Evolutionary conservation across 1,140 invertebrate genomes (phyloP).

Genomic region (Ceratina calcarata): DNA sequence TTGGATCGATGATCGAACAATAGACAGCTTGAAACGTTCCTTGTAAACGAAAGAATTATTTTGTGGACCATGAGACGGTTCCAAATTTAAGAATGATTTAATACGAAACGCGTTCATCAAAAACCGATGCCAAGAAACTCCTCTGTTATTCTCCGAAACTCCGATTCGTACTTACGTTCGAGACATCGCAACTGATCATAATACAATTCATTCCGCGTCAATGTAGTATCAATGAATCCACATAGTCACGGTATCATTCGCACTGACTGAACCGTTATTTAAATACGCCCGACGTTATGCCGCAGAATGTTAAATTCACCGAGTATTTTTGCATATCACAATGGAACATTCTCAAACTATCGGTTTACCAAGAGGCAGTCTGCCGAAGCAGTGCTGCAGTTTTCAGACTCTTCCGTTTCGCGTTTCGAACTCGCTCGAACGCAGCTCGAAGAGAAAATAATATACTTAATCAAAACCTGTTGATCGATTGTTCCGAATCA

Average conservation of each 20-base stretch:
- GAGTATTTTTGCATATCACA: too few relatives aligned
- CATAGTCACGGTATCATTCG: not conserved
- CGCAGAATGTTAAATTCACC: too few relatives aligned
- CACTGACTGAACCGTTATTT: not conserved
- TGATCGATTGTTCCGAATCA: not conserved
- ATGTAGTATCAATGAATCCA: not conserved
- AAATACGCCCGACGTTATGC: not conserved
- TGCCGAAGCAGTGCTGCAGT: not conserved
- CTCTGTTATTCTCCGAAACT: not conserved
- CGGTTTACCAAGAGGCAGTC: too few relatives aligned
- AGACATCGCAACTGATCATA: not conserved
- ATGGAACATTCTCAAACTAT: too few relatives aligned
- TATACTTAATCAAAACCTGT: not conserved
- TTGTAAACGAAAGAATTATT: too few relatives aligned
- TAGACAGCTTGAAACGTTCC: not conserved
- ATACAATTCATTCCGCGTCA: not conserved
- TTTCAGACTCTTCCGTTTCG: not conserved
- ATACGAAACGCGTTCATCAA: not conserved
- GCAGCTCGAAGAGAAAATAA: not conserved
- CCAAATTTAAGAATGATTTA: constrained; percentile 1
- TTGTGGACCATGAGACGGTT: not conserved
- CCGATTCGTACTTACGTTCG: not conserved
- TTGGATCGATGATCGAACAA: not conserved
- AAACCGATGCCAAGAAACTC: not conserved
- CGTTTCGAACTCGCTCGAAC: not conserved